phyloP scores from a whole-genome alignment of 92 coral and sea anemone genomes.

The Zoanthus gigantus region DNA sequence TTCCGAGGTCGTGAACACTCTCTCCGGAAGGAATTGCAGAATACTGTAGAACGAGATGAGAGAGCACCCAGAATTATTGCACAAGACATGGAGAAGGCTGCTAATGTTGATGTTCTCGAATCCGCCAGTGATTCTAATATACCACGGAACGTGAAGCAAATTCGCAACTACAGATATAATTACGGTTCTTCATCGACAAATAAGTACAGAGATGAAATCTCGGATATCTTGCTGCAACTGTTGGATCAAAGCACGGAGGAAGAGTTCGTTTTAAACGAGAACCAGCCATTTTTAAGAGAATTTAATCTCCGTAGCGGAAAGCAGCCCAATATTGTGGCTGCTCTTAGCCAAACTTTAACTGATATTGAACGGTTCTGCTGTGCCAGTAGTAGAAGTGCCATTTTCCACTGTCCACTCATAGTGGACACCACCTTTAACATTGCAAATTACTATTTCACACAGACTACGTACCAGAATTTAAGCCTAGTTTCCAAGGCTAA shows the following conservation, averaged over 20 bases:
- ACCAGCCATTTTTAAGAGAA: conserved; percentile 47
- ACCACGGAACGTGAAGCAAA: conserved; percentile 50
- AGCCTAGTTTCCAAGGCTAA: conserved; percentile 30
- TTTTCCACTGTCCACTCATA: conserved; percentile 32
- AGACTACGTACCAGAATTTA: conserved; percentile 41
- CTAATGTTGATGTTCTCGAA: conserved; percentile 25
- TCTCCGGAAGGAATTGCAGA: conserved; percentile 45
- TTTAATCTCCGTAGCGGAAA: conserved; percentile 44
- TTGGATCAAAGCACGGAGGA: conserved; percentile 41
- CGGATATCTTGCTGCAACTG: conserved; percentile 42
- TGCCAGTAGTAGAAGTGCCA: background rate
- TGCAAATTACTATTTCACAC: conserved; percentile 46
- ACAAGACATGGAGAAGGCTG: conserved; percentile 34
- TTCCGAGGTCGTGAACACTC: conserved; percentile 34
- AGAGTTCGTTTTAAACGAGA: conserved; percentile 38
- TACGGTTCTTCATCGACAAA: conserved; percentile 19
- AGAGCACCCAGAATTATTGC: conserved; percentile 59
- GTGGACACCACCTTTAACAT: conserved; percentile 50
- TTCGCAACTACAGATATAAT: conserved; percentile 16
- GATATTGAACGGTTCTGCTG: conserved; percentile 45
- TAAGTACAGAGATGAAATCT: conserved; percentile 40
- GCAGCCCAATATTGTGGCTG: conserved; percentile 64
- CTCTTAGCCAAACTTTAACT: conserved; percentile 34
- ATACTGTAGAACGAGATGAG: conserved; percentile 35
- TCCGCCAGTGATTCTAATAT: conserved; percentile 25